phyloP scores from a whole-genome alignment of 2,797 vertebrate species.

The Melanotaenia pygmaea region DNA sequence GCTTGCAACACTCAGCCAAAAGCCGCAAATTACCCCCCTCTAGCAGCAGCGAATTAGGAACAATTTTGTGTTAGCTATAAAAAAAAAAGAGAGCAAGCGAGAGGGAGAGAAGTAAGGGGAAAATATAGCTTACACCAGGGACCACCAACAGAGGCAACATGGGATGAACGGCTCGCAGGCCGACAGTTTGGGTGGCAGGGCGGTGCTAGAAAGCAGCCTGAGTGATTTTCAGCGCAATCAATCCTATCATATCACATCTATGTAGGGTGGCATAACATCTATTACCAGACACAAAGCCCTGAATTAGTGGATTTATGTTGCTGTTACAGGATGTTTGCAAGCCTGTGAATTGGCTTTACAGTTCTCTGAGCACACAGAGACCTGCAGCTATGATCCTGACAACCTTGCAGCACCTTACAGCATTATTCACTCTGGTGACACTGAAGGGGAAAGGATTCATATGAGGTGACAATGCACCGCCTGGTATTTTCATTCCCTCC shows the following conservation, averaged over 20 bases:
- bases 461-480: conserved; percentile 71
- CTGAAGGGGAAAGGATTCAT: conserved; percentile 29
- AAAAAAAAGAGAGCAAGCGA: conserved; percentile 75
- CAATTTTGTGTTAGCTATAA: conserved; percentile 88
- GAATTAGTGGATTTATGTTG: conserved; percentile 77
- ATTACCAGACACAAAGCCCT: conserved; percentile 75
- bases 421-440: conserved; percentile 45
- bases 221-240: conserved; percentile 78
- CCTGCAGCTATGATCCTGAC: conserved; percentile 63
- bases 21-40: conserved; percentile 89
- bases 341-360: conserved; percentile 65
- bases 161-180: conserved; percentile 76
- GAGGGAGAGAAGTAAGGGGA: conserved; percentile 80
- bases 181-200: conserved; percentile 84
- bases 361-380: conserved; percentile 58
- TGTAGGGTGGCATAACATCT: conserved; percentile 71
- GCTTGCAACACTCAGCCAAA: conserved; percentile 86
- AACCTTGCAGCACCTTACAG: conserved; percentile 20
- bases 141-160: conserved; percentile 85
- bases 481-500: conserved; percentile 71
- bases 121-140: conserved; percentile 86
- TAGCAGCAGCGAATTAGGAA: conserved; percentile 88
- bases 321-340: conserved; percentile 75
- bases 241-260: conserved; percentile 78
- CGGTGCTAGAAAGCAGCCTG: conserved; percentile 74